Evolutionary conservation across 2,113 vertebrate genomes (phyloP).

Genomic region (Cettia cetti): DNA sequence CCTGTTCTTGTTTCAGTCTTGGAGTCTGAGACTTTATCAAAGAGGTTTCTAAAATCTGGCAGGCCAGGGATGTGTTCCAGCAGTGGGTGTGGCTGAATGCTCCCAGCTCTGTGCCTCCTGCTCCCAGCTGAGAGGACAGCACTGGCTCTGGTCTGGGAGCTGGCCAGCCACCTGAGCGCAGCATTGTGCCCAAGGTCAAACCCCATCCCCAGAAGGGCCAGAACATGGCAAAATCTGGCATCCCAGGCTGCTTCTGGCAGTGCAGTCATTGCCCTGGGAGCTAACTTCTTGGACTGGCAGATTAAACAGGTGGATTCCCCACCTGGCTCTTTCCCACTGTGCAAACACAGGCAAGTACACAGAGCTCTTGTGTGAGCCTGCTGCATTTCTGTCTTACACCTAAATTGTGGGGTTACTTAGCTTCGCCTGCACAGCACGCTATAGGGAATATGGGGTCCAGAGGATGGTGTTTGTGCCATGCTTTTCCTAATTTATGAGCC

Average conservation of each 20-base stretch:
- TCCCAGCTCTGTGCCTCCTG: background rate
- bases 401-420: background rate
- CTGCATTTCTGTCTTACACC: background rate
- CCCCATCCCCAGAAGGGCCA: background rate
- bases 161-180: accelerated
- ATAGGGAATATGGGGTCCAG: background rate
- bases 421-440: background rate
- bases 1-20: background rate
- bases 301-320: background rate
- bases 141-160: background rate
- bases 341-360: background rate
- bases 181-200: accelerated
- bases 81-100: accelerated
- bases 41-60: accelerated
- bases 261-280: background rate
- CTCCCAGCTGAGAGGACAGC: background rate
- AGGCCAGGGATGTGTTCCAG: accelerated
- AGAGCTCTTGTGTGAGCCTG: background rate
- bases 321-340: accelerated
- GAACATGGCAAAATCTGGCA: background rate
- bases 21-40: background rate
- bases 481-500: background rate
- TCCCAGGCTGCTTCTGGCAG: background rate
- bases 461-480: accelerated
- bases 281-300: background rate